Conservation (phyloP, 2,113 vertebrate genomes). For the Cacatua alba region DNA sequence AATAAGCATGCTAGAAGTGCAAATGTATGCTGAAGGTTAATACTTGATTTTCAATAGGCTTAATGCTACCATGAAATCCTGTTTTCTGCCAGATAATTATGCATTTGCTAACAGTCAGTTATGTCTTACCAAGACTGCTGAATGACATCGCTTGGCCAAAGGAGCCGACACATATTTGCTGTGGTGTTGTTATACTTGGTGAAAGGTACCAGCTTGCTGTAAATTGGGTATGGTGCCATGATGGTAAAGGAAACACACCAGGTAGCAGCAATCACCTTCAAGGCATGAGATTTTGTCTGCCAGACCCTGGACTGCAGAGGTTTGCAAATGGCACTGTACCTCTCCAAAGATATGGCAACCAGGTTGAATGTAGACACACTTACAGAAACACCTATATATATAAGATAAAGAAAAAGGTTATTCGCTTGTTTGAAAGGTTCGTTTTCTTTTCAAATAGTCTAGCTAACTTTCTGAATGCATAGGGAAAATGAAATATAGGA, state of each 20-base stretch:
- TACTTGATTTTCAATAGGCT: background rate
- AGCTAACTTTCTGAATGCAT: background rate
- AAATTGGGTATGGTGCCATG: slow-evolving; percentile 96
- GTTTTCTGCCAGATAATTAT: background rate
- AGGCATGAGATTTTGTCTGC: slow-evolving; percentile 96
- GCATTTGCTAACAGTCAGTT: background rate
- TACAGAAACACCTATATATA: slow-evolving; percentile 87
- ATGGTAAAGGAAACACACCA: slow-evolving; percentile 90
- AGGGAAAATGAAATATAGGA: background rate
- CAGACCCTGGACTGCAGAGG: slow-evolving; percentile 91
- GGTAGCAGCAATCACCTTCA: slow-evolving; percentile 91
- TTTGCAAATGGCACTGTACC: slow-evolving; percentile 97
- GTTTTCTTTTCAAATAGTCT: background rate
- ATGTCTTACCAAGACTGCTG: slow-evolving; percentile 91
- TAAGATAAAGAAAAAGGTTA: background rate
- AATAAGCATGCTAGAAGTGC: background rate
- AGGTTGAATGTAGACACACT: slow-evolving; percentile 96
- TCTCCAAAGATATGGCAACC: slow-evolving; percentile 95
- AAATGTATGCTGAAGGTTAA: slow-evolving; percentile 2
- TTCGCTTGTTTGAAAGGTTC: background rate
- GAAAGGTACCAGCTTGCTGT: slow-evolving; percentile 89
- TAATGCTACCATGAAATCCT: background rate
- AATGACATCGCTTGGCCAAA: slow-evolving; percentile 87
- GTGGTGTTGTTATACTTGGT: slow-evolving; percentile 90
- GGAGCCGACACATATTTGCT: slow-evolving; percentile 91